A percentile compares a stretch with the other conserved stretches of the same genome.
Conservation (phyloP, 2,797 vertebrate genomes). For the Onychomys leucogaster region DNA sequence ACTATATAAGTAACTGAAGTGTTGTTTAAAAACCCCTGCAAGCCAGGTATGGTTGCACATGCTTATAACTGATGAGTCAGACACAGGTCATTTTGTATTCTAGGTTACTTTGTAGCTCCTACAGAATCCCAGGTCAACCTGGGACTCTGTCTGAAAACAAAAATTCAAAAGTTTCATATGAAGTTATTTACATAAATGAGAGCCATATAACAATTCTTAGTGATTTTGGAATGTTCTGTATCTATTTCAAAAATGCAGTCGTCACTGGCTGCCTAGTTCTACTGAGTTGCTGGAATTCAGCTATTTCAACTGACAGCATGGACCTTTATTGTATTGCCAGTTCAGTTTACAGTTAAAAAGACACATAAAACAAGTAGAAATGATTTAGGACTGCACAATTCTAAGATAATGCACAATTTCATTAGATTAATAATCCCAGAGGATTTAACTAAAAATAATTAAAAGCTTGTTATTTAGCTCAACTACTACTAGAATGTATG, state of each 20-base stretch:
- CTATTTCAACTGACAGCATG: not conserved
- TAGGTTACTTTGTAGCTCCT: not conserved
- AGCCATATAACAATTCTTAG: not conserved
- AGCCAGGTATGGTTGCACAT: not conserved
- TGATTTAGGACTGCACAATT: not conserved
- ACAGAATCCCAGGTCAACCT: not conserved
- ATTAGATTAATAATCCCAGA: not conserved
- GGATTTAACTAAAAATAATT: constrained; percentile 6
- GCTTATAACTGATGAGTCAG: not conserved
- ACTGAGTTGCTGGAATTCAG: not conserved
- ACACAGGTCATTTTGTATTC: not conserved
- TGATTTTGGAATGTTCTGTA: not conserved
- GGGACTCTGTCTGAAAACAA: not conserved
- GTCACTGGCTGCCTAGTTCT: not conserved
- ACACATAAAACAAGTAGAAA: not conserved
- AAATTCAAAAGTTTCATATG: not conserved
- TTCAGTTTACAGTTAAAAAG: not conserved
- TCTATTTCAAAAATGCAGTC: not conserved
- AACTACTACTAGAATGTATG: not conserved
- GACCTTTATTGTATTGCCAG: not conserved
- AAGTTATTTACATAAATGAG: not conserved
- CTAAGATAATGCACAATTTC: not conserved
- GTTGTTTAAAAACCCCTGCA: not conserved
- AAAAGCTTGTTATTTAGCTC: not conserved
- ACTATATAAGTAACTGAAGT: not conserved